These are phyloP conservation scores for Danio aesculapii DNA, from an alignment of 2,797 vertebrate genomes.

Conservation along the genomic window DNA sequence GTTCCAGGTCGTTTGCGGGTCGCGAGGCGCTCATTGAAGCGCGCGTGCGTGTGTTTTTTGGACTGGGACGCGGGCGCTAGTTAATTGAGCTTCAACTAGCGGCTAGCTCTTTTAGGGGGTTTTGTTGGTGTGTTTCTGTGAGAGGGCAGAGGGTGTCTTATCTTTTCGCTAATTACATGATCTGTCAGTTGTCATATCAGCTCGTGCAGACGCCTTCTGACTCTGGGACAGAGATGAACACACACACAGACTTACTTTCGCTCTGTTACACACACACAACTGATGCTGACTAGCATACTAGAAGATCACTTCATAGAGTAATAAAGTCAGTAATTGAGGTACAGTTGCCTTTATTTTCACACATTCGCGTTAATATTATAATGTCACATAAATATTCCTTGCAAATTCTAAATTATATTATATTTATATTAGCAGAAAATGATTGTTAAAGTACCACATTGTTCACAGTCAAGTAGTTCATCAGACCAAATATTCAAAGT, in stretches of 20 bases:
- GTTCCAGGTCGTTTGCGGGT: neutral
- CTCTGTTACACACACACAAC: neutral
- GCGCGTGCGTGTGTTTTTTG: conserved; percentile 45
- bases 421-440: no score
- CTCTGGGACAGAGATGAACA: conserved; percentile 7
- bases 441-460: no score
- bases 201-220: conserved; percentile 22
- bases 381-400: no score
- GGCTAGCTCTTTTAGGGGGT: conserved; percentile 1
- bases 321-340: no score
- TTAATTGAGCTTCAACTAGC: no score
- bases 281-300: neutral
- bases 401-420: no score
- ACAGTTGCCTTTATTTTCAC: no score
- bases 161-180: neutral
- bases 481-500: no score
- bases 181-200: conserved; percentile 43
- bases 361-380: no score
- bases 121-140: conserved; percentile 36
- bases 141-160: conserved; percentile 17
- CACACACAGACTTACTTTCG: neutral
- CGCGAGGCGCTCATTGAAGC: conserved; percentile 43
- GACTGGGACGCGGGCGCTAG: conserved; percentile 14
- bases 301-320: neutral
- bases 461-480: no score